Evolutionary conservation across 2,113 vertebrate genomes (phyloP).

Genomic region (Aspidoscelis tigris): DNA sequence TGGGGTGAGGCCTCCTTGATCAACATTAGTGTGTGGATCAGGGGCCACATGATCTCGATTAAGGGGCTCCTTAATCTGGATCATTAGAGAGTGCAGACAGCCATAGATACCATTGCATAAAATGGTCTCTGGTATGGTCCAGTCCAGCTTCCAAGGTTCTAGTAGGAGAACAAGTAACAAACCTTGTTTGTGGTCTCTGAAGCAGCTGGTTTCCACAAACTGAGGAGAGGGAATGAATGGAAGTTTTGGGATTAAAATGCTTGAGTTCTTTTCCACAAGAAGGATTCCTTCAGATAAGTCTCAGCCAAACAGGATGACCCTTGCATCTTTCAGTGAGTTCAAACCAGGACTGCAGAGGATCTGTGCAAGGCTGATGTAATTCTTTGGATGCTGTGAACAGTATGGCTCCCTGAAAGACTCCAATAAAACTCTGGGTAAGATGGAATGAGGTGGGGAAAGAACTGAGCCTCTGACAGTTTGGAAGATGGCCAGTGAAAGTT

Average conservation of each 20-base stretch:
- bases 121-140: no score
- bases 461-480: neutral
- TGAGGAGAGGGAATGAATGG: no score
- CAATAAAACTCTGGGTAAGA: neutral
- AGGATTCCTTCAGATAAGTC: neutral
- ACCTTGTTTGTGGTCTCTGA: no score
- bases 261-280: neutral
- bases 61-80: no score
- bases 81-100: no score
- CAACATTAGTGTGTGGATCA: no score
- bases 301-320: neutral
- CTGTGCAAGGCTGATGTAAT: conserved; percentile 13
- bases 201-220: no score
- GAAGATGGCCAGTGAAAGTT: conserved; percentile 8
- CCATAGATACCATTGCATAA: no score
- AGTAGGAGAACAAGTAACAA: no score
- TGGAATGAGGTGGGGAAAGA: neutral
- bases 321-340: neutral
- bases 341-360: neutral
- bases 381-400: conserved; percentile 15
- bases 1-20: no score
- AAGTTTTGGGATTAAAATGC: neutral
- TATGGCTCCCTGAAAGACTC: neutral
- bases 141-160: no score
- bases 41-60: no score